Percentiles rank a stretch among this genome's conserved stretches.
These are phyloP conservation scores for Ellobium chinense DNA, from an alignment of 2,888 invertebrate genomes.

Conservation along the genomic window DNA sequence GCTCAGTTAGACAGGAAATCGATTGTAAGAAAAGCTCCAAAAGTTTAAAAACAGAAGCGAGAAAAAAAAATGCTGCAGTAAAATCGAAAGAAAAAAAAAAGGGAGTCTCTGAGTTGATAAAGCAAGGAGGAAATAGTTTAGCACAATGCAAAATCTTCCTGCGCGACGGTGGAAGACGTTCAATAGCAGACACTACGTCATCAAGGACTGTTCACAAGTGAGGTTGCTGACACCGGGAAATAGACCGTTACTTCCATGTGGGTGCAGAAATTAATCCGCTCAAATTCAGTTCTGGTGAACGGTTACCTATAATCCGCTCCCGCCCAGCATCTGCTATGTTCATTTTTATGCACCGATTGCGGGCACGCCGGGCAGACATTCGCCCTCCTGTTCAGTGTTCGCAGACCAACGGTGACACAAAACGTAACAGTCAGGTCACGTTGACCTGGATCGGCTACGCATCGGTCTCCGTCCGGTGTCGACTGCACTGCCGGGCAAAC, in stretches of 20 bases:
- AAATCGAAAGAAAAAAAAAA: too few relatives aligned
- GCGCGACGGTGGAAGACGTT: too few relatives aligned
- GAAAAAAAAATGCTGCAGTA: too few relatives aligned
- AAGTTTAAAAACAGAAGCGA: too few relatives aligned
- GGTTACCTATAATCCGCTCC: not conserved
- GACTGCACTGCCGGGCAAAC: too few relatives aligned
- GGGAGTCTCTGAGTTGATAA: too few relatives aligned
- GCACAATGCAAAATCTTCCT: too few relatives aligned
- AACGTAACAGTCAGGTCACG: not conserved
- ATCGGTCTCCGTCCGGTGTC: not conserved
- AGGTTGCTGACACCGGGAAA: not conserved
- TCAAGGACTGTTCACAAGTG: not conserved
- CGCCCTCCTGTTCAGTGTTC: not conserved
- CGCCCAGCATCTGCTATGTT: not conserved
- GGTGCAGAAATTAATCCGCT: not conserved
- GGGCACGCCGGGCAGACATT: not conserved
- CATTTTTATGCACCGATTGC: not conserved
- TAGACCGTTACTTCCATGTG: not conserved
- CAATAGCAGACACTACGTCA: not conserved
- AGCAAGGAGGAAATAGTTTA: too few relatives aligned
- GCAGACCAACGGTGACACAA: not conserved
- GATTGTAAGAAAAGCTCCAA: too few relatives aligned
- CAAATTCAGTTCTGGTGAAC: not conserved
- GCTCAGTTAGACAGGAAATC: too few relatives aligned
- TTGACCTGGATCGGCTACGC: not conserved